Conservation (phyloP, 1,140 invertebrate species). For the Phymorhynchus buccinoides region DNA sequence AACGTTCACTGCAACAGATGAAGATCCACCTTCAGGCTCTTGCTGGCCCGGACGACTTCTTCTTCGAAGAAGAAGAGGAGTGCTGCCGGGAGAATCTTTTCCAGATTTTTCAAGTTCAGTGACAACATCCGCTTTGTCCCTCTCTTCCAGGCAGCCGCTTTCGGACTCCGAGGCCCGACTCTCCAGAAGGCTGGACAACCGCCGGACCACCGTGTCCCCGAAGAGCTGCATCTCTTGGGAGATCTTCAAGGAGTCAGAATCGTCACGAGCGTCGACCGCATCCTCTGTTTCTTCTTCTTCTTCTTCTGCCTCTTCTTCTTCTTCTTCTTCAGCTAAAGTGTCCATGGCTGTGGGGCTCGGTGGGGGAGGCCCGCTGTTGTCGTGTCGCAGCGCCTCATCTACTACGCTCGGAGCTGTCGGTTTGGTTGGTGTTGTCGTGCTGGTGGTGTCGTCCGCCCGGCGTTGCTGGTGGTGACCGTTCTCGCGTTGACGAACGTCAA, state of each 20-base stretch:
- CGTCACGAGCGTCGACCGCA: not conserved
- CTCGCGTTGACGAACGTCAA: not conserved
- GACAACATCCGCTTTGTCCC: not conserved
- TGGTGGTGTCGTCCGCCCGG: not conserved
- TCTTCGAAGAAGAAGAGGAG: no score
- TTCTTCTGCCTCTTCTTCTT: constrained; percentile 43
- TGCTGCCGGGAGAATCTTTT: no score
- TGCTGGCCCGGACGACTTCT: no score
- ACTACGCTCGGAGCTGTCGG: no score
- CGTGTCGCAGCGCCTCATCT: not conserved
- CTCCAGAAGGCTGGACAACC: constrained; percentile 49
- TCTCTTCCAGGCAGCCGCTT: constrained; percentile 11
- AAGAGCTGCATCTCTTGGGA: constrained; percentile 46
- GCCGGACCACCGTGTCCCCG: constrained; percentile 47
- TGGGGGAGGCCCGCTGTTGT: constrained; percentile 41
- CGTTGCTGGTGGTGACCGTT: not conserved
- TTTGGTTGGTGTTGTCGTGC: not conserved
- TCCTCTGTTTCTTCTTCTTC: constrained; percentile 49
- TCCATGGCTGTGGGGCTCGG: constrained; percentile 52
- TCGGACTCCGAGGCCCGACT: constrained; percentile 40
- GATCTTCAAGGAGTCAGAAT: constrained; percentile 3
- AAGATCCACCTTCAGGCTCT: not conserved
- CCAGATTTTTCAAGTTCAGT: not conserved
- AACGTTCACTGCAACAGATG: no score
- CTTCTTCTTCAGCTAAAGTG: constrained; percentile 41